Evolutionary conservation across 2,113 vertebrate genomes (phyloP), one percentile per base, ranked within the genome.

Genomic region (Myrmophylax atrothorax): DNA sequence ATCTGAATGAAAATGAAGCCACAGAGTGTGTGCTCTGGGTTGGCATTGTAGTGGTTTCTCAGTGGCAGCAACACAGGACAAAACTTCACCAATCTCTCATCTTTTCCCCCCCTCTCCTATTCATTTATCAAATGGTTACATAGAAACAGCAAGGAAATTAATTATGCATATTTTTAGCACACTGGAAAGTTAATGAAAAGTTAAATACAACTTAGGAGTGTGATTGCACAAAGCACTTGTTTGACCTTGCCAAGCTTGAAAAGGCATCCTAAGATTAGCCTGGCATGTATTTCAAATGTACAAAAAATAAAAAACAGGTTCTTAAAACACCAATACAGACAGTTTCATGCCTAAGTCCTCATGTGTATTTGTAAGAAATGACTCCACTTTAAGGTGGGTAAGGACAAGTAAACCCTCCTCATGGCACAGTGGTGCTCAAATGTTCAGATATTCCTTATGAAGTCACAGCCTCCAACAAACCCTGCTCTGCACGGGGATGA

Each of bases 171-270:
- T 46, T 81, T 89, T 89, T 58, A 93, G 50, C 58, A 87, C 68
- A 38, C 84, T 87, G 92, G 95, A 94, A 96, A 95, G 87, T 78
- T 90, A 95, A 95, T 89, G 79, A 93, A 86, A 96, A 95, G 91
- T 96, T 94, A 91, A 95, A 92, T 87, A 70, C 90, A 94, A 93
- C 63, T 95, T 87, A 69, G 1, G 13, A 77, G 83, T 96, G 80
- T 74, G 83, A 92, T 37, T 94, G 83, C 87, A 94, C 87, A 95
- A 91, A 95, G 91, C 56, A 83, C 73, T 95, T 59, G 31, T 12
- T 69, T 94, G 93, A 94, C 93, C 93, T 96, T 95, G 85, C 90
- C 93, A 77, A 90, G 89, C 82, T 87, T 73, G 77, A 93, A 35
- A 91, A 94, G 92, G 91, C 86, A 81, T 80, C 89, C 82, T 80